phyloP scores from a whole-genome alignment of 2,888 invertebrate genomes.

The Cerastis rubricosa region DNA sequence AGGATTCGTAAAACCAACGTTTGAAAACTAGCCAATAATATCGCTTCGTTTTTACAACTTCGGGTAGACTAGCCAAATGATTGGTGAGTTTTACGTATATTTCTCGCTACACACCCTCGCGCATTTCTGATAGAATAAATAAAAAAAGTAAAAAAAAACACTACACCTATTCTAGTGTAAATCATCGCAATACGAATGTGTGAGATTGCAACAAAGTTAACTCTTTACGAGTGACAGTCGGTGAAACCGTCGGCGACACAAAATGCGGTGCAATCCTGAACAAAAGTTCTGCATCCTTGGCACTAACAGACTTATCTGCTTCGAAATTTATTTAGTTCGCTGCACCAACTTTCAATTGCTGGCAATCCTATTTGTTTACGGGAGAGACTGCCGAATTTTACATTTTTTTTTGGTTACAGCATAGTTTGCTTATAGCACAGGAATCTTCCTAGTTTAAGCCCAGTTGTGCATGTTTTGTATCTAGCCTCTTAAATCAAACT shows the following conservation, averaged over 20 bases:
- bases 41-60: background rate
- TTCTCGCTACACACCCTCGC: background rate
- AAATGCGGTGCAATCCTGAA: slow-evolving; percentile 25
- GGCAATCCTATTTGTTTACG: slow-evolving; percentile 45
- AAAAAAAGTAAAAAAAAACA: too few relatives aligned
- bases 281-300: slow-evolving; percentile 27
- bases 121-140: too few relatives aligned
- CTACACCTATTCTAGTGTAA: background rate
- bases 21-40: background rate
- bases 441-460: too few relatives aligned
- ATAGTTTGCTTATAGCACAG: too few relatives aligned
- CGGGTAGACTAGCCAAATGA: background rate
- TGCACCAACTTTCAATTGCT: slow-evolving; percentile 50
- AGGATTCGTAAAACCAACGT: background rate
- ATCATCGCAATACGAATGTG: background rate
- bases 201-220: slow-evolving; percentile 17
- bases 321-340: slow-evolving; percentile 43
- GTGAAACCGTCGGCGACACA: background rate
- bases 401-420: too few relatives aligned
- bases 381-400: slow-evolving; percentile 9
- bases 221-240: slow-evolving; percentile 14
- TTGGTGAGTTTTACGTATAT: background rate
- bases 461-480: too few relatives aligned
- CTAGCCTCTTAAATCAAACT: too few relatives aligned
- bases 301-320: slow-evolving; percentile 26